Base-by-base conservation (phyloP, 53 echinoderm and acorn worm species). In the Antedon mediterranea region DNA sequence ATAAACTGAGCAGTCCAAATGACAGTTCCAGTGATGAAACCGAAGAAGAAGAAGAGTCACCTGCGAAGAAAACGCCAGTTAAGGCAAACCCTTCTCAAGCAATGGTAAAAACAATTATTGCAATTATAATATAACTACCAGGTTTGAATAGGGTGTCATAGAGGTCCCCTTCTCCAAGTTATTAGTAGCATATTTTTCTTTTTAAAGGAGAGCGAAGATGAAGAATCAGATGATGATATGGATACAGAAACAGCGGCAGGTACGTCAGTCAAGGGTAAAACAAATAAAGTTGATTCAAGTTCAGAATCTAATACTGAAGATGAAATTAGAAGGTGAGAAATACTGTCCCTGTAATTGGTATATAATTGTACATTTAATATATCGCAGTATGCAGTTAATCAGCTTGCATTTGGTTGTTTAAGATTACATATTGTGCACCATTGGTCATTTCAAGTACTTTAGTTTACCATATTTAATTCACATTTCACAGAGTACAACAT, bases 241-340 rank as follows among this genome's bases (percentile, higher is more conserved):
- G 97, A 92, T 31, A 83, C 85, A 18, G 87, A 85, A 28, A 75
- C 76, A 15, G 88, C 82, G 3, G 74, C 74, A 5, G 75, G 33
- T 3, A 32, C 37, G 0, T 1, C 32, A 9, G 73, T 34, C n/a
- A 31, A 43, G 29, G 33, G 71, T 32, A 4, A 73, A 31, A 33
- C 82, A 31, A 71, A 13, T 27, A 37, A 4, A 43, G 76, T 34
- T 27, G 73, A 18, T 29, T 70, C 77, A n/a, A 86, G 84, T 9
- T 91, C 94, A 2, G 97, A 85, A 31, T 87, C 83, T 28, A 97
- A 97, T 74, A 97, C 97, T 11, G 97, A 97, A 33, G 97, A 97
- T 89, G 97, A 97, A 86, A 73, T 97, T 28, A 84, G 79, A 72
- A 89, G 84, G 91, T 91, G 31, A 73, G 75, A 18, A 18, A 57